These are phyloP conservation scores for Vesta saturnalis DNA, from an alignment of 2,888 invertebrate genomes.

Conservation along the genomic window DNA sequence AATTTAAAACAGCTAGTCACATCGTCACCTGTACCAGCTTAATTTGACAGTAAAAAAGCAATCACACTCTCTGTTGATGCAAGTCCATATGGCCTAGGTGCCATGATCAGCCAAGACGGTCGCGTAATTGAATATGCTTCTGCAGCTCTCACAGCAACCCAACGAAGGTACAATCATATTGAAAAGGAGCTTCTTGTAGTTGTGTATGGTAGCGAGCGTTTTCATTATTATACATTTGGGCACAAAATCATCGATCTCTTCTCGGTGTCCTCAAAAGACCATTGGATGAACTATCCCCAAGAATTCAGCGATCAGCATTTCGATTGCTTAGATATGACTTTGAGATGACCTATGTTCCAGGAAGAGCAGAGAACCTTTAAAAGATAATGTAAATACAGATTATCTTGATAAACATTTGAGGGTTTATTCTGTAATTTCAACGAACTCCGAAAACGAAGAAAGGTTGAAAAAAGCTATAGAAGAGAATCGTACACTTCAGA, in stretches of 20 bases:
- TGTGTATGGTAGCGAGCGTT: neutral
- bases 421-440: neutral
- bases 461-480: neutral
- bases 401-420: neutral
- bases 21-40: too few species aligned
- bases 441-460: neutral
- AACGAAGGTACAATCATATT: too few species aligned
- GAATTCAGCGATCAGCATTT: neutral
- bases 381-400: neutral
- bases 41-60: neutral
- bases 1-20: too few species aligned
- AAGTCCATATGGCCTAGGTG: too few species aligned
- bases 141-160: too few species aligned
- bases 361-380: neutral
- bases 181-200: neutral
- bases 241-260: neutral
- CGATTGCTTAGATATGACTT: neutral
- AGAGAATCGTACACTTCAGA: neutral
- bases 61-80: neutral
- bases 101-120: neutral
- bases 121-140: neutral
- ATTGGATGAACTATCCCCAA: neutral
- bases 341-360: neutral
- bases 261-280: neutral
- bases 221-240: neutral